Base-by-base conservation (phyloP, 2,797 vertebrate species). In the Margarornis squamiger region DNA sequence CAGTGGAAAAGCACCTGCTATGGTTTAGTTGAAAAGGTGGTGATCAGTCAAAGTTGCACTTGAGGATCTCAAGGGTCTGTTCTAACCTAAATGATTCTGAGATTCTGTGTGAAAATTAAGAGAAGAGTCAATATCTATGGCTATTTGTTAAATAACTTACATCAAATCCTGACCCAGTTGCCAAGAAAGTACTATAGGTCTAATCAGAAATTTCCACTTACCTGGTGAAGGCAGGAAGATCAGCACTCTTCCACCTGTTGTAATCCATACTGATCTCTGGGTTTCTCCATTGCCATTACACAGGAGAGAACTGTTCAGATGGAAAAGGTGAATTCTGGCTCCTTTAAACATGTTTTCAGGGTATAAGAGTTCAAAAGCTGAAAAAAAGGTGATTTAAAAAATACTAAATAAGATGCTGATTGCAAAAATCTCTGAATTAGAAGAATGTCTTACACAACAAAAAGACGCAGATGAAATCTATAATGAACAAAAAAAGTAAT, bases 401-500 rank as follows among this genome's bases (percentile, higher is more conserved):
- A 77, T 20, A 48, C 15, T 48, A 71, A 92, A 72, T 86, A 74
- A 84, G 63, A 85, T 51, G 46, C 57, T 75, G 72, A 76, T 92
- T 93, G 82, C 30, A 30, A 88, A 95, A 67, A 81, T 85, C 36
- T 87, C 78, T 46, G 41, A 87, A 91, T 87, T 59, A 80, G 17
- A 80, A 71, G 34, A 93, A 87, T 16, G 57, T 36, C 39, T 89
- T 63, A 57, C 27, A 55, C 29, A 91, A 91, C 7, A 4, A 90
- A 92, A 92, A 80, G 49, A 78, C 45, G 46, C 52, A 87, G 68
- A 83, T 93, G 72, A 92, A 95, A 83, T 86, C 75, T 89, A 51
- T 68, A 94, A 92, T 48, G 57, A 95, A 89, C 34, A 80, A 67
- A 89, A 89, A 49, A 89, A 54, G 27, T 89, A 88, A 93, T 80